Conservation (phyloP, 2,888 invertebrate species). For the Standfussiana lucernea region DNA sequence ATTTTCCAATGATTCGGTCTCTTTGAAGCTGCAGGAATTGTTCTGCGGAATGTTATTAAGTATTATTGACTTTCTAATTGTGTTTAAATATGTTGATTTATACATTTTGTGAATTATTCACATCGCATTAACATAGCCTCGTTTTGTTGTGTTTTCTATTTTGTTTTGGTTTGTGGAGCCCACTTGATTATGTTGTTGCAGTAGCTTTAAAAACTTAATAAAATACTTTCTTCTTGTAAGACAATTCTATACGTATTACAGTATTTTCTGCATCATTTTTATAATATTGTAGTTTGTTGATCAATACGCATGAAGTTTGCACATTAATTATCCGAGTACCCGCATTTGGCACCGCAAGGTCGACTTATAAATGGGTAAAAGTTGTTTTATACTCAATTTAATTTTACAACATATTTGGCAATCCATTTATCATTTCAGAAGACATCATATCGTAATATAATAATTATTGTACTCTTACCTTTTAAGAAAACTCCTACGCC, state of each 20-base stretch:
- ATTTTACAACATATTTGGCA: constrained; percentile 52
- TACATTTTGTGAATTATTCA: constrained; percentile 69
- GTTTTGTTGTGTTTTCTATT: constrained; percentile 58
- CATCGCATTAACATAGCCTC: constrained; percentile 52
- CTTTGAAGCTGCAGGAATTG: constrained; percentile 67
- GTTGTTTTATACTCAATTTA: constrained; percentile 60
- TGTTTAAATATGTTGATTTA: constrained; percentile 71
- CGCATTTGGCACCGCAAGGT: constrained; percentile 66
- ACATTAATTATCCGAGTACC: constrained; percentile 56
- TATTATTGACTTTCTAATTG: constrained; percentile 72
- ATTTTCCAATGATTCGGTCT: constrained; percentile 67
- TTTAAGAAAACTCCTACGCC: not conserved
- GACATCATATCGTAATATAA: constrained; percentile 14
- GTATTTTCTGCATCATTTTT: not conserved
- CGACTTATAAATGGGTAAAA: constrained; percentile 64
- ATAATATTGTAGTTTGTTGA: constrained; percentile 24
- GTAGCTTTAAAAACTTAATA: constrained; percentile 19
- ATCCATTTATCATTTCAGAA: constrained; percentile 53
- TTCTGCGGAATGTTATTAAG: constrained; percentile 66
- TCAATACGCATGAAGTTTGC: constrained; percentile 45
- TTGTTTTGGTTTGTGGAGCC: constrained; percentile 37
- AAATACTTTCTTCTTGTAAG: constrained; percentile 23
- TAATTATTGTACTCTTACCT: not conserved
- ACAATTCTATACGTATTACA: not conserved
- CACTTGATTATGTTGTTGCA: constrained; percentile 27